phyloP scores from a whole-genome alignment of 2,113 vertebrate genomes.

The Aythya baeri region DNA sequence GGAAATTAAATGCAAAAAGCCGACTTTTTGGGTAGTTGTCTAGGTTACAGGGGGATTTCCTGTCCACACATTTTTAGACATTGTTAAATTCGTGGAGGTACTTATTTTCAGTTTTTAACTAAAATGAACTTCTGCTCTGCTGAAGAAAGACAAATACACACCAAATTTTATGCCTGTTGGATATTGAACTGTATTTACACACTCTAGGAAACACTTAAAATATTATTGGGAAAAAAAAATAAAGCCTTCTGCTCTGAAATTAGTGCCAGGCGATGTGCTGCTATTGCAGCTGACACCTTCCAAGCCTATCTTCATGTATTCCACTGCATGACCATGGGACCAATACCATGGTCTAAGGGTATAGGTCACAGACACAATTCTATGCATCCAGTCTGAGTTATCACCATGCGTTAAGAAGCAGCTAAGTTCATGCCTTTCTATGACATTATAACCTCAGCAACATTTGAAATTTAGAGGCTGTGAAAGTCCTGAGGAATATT shows the following conservation, averaged over 20 bases:
- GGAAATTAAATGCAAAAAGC: not conserved
- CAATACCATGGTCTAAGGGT: not conserved
- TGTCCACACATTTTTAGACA: not conserved
- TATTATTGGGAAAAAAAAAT: not conserved
- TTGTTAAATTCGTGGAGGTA: not conserved
- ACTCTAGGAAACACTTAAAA: not conserved
- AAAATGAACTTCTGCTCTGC: not conserved
- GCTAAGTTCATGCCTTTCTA: not conserved
- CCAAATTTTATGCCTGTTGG: not conserved
- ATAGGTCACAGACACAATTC: not conserved
- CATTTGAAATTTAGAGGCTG: not conserved
- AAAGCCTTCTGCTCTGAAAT: not conserved
- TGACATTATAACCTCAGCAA: not conserved
- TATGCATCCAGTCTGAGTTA: not conserved
- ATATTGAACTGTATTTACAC: not conserved
- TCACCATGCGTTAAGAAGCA: not conserved
- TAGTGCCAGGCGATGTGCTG: not conserved
- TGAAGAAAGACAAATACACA: not conserved
- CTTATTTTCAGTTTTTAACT: not conserved
- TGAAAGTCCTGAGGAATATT: not conserved
- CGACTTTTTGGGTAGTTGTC: not conserved
- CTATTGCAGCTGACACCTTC: not conserved
- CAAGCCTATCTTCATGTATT: not conserved
- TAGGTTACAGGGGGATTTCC: not conserved
- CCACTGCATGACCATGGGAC: not conserved